phyloP scores from a whole-genome alignment of 2,797 vertebrate species.

The Leuciscus waleckii region DNA sequence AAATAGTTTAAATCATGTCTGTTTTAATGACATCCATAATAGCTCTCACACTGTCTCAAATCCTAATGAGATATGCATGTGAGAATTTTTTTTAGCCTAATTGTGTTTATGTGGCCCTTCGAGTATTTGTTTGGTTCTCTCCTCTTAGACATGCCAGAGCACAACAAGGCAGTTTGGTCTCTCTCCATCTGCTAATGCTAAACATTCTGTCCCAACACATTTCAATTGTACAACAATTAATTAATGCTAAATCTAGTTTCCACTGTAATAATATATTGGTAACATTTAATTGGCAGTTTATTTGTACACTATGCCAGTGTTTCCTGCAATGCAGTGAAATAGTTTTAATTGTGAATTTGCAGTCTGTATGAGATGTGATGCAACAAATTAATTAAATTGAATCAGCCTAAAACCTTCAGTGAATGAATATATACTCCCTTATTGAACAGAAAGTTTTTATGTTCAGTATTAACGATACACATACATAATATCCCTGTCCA shows the following conservation, averaged over 20 bases:
- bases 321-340: background rate
- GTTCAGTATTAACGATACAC: background rate
- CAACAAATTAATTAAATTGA: background rate
- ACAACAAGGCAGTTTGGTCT: constrained; percentile 50
- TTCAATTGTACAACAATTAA: constrained; percentile 44
- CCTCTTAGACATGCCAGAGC: constrained; percentile 43
- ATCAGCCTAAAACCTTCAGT: background rate
- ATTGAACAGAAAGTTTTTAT: background rate
- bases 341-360: background rate
- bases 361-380: background rate
- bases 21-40: background rate
- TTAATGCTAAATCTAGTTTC: constrained; percentile 52
- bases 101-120: constrained; percentile 57
- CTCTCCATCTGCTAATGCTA: constrained; percentile 66
- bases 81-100: constrained; percentile 1
- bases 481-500: background rate
- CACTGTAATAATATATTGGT: constrained; percentile 48
- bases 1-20: background rate
- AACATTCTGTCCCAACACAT: constrained; percentile 46
- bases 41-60: constrained; percentile 1
- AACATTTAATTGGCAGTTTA: background rate
- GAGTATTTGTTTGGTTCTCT: constrained; percentile 51
- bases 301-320: background rate
- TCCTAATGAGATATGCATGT: constrained; percentile 30
- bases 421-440: background rate